Conservation (phyloP, 2,113 vertebrate genomes). For the Cololabis saira region DNA sequence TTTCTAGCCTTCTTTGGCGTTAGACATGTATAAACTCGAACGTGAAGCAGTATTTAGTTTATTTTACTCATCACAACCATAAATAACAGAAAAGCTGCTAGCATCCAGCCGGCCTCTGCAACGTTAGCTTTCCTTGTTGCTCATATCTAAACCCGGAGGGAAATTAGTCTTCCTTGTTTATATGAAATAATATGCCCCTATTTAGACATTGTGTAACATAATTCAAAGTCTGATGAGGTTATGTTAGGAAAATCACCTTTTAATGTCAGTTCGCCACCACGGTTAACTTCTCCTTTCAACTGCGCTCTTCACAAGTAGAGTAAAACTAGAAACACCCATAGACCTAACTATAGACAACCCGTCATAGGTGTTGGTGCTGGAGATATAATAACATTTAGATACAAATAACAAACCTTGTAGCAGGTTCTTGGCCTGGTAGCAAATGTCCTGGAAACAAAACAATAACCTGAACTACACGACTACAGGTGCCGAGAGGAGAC, state of each 20-base stretch:
- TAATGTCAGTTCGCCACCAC: no score
- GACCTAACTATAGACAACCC: not conserved
- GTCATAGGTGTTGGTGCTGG: not conserved
- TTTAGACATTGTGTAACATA: fast-evolving
- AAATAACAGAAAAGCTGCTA: not conserved
- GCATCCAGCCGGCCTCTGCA: slow-evolving; percentile 10
- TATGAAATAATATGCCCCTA: fast-evolving
- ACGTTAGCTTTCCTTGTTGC: slow-evolving; percentile 47
- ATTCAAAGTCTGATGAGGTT: not conserved
- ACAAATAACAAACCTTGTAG: slow-evolving; percentile 55
- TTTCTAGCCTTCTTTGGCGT: not conserved
- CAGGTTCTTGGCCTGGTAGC: slow-evolving; percentile 47
- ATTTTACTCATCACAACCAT: not conserved
- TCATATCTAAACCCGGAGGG: not conserved
- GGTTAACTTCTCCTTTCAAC: no score
- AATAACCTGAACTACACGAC: slow-evolving; percentile 28
- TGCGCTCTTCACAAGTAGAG: not conserved
- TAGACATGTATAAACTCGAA: no score
- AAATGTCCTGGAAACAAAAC: slow-evolving; percentile 52
- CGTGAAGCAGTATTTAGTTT: not conserved
- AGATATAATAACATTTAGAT: fast-evolving
- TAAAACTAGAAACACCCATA: not conserved
- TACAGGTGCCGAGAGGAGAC: slow-evolving; percentile 48
- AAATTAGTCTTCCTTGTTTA: not conserved
- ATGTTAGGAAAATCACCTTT: no score